Evolutionary conservation across 2,888 invertebrate species (phyloP), one percentile per base, ranked within the genome.

Genomic region (Deroplatys truncata): DNA sequence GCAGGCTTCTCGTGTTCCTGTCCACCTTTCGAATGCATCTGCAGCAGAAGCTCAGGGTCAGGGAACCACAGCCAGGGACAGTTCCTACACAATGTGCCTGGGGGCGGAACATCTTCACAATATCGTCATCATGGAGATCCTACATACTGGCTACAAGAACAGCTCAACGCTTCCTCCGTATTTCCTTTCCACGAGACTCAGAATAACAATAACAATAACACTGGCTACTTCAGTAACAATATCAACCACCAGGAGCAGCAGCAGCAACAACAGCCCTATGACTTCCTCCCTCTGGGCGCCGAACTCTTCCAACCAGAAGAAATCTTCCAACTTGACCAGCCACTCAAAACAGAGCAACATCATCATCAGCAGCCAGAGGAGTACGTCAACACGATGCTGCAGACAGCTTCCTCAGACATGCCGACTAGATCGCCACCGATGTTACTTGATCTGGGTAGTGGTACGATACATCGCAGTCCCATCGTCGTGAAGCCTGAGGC

Each of bases 271-370:
- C 89, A 89, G 15, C 89, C 89, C n/a, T 56, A 89, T 84, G 96
- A 96, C 92, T 95, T 96, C 89, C 94, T 95, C 0, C 93, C 94
- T 0, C 94, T 96, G 85, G 94, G 95, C 0, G 95, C 95, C 84
- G 96, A 97, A 92, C 94, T 96, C 43, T 97, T 97, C 92, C 96
- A 96, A 92, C 96, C 97, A 0, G 97, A 97, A 92, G 97, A 97
- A 93, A 97, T 97, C 91, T 97, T 97, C 93, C 96, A 97, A 92
- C 93, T 97, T 90, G 97, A 97, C 92, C 96, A 97, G 92, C 97
- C 97, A 0, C 94, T 97, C 20, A 86, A 91, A n/a, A 82, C 90
- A 16, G 85, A 90, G 16, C 89, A 49, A 28, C 92, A 92, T 86
- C 91, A 91, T 0, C 93, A 94, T 90, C 95, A 95, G 91, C 91